Evolutionary conservation across 2,797 vertebrate genomes (phyloP).

Genomic region (Rhincodon typus): DNA sequence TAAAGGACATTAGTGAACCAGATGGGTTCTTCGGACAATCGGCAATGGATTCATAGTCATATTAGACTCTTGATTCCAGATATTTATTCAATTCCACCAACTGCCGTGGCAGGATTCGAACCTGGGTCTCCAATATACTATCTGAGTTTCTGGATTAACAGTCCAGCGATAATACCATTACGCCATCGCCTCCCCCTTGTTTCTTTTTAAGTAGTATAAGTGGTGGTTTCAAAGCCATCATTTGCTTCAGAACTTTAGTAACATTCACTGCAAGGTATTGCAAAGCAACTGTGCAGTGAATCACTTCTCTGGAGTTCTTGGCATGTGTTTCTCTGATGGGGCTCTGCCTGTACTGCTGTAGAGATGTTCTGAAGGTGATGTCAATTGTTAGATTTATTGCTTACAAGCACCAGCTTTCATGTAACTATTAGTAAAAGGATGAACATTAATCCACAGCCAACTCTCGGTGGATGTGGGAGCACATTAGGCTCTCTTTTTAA

Average conservation of each 20-base stretch:
- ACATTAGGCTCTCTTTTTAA: background rate
- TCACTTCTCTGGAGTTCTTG: background rate
- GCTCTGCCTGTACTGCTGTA: background rate
- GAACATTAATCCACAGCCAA: background rate
- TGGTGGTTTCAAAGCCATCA: background rate
- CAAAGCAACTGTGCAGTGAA: background rate
- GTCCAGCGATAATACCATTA: no score
- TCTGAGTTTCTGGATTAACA: no score
- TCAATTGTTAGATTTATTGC: slow-evolving; percentile 2
- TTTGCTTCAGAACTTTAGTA: background rate
- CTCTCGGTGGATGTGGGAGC: background rate
- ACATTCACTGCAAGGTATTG: background rate
- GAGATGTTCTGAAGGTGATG: background rate
- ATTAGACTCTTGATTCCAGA: no score
- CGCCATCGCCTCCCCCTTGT: no score
- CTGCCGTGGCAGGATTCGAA: no score
- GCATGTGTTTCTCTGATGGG: background rate
- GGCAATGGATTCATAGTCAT: no score
- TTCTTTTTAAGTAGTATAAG: no score
- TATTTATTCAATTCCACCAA: no score
- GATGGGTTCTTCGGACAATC: no score
- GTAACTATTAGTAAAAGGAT: background rate
- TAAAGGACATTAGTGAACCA: no score
- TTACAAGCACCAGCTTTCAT: background rate
- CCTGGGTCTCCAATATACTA: no score